phyloP scores from a whole-genome alignment of 1,140 invertebrate genomes.

The Zaprionus vittiger region DNA sequence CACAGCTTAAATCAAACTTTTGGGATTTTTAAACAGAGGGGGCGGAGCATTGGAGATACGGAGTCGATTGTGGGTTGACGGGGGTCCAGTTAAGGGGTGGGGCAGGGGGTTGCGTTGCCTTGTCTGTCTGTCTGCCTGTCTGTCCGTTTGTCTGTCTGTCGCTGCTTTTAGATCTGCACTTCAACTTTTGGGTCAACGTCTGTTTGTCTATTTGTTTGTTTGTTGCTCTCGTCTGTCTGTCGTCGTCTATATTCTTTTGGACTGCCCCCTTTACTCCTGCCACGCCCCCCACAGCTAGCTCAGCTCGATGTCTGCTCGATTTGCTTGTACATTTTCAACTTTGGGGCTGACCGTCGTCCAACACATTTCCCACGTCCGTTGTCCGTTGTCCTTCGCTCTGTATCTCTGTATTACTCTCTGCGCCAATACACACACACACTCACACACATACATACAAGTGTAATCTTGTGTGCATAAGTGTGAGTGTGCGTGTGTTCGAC shows the following conservation, averaged over 20 bases:
- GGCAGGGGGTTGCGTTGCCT: background rate
- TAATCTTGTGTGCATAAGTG: conserved; percentile 11
- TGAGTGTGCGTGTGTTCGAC: conserved; percentile 45
- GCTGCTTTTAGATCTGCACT: conserved; percentile 76
- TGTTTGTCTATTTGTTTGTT: conserved; percentile 80
- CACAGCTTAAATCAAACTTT: conserved; percentile 80
- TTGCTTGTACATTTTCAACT: conserved; percentile 76
- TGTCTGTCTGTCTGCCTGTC: background rate
- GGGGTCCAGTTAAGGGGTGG: background rate
- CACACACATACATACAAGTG: conserved; percentile 3
- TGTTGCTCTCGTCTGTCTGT: conserved; percentile 73
- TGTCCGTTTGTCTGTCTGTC: conserved; percentile 24
- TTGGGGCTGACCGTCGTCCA: conserved; percentile 49
- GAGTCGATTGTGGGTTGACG: background rate
- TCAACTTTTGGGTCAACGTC: conserved; percentile 81
- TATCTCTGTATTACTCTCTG: conserved; percentile 23
- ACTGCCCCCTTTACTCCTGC: background rate
- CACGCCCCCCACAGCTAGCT: background rate
- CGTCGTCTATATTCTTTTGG: conserved; percentile 23
- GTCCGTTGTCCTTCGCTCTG: conserved; percentile 44
- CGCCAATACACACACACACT: background rate
- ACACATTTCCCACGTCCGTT: conserved; percentile 21
- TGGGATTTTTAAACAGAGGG: conserved; percentile 11
- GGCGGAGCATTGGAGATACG: background rate
- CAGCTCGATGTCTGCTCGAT: conserved; percentile 75